Evolutionary conservation across 2,113 vertebrate genomes (phyloP), one percentile per base, ranked within the genome.

Genomic region (Pimephales promelas): DNA sequence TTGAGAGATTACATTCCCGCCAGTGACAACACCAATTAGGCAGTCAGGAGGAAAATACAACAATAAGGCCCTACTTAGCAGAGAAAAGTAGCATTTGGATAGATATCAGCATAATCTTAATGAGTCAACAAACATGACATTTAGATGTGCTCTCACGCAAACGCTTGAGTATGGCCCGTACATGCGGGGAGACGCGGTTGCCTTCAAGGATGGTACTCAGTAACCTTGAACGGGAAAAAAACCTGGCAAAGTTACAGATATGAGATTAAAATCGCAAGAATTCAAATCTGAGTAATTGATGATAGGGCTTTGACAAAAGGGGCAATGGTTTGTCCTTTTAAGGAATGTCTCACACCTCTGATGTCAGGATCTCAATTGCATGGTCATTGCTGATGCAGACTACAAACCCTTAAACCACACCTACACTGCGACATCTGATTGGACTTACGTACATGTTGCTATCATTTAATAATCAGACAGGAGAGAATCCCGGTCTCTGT

Each of bases 371-470:
- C 75, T 74, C 74, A 47, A 71, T 62, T 79, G 75, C 89, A 79
- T 77, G 84, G 90, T 85, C 85, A 79, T 79, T 70, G 72, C 54
- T 78, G 74, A 77, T 34, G 76, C 74, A 72, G 70, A 73, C 90
- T 88, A 88, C 86, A 89, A 88, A 88, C 85, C 64, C 82, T 64
- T 83, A 82, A 88, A 86, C 86, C 81, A 91, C 92, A 91, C 92
- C 92, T 91, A 93, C 93, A 91, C 89, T 85, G 79, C 80, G 82
- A 88, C 84, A 84, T 83, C 91, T 94, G 93, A 95, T 95, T 95
- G 94, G 93, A 91, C 86, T 91, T 91, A 86, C 90, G 91, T 91
- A 90, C 88, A 87, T 92, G 86, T 89, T 85, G 86, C 82, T 57
- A 75, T 90, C 90, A 92, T 92, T 93, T 93, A 93, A 91, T 86